Percentiles rank a stretch among this genome's conserved stretches.
Evolutionary conservation across 2,888 invertebrate genomes (phyloP).

Genomic region (Lutraria lutraria): DNA sequence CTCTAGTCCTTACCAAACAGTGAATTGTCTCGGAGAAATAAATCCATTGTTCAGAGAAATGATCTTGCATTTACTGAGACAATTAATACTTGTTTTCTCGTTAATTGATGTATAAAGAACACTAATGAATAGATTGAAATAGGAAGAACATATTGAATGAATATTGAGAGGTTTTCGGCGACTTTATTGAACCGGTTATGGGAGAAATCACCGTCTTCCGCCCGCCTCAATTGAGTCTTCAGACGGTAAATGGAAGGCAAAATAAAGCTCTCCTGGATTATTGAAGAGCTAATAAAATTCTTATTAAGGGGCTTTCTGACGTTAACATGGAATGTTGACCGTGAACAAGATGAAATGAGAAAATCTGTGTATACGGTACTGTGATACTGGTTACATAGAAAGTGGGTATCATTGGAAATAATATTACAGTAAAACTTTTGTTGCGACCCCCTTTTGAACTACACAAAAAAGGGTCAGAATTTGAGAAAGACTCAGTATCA

Average conservation of each 20-base stretch:
- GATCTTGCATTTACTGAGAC: slow-evolving; percentile 59
- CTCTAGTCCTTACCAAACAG: slow-evolving; percentile 3
- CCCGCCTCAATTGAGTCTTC: slow-evolving; percentile 51
- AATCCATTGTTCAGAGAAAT: slow-evolving; percentile 11
- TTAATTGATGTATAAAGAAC: slow-evolving; percentile 61
- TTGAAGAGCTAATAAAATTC: slow-evolving; percentile 49
- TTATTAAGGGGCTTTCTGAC: slow-evolving; percentile 35
- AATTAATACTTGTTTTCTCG: slow-evolving; percentile 43
- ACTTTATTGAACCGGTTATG: slow-evolving; percentile 65
- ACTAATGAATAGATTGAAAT: slow-evolving; percentile 60
- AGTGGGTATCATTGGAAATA: too few species aligned
- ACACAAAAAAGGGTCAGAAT: too few species aligned
- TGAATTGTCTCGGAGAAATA: slow-evolving; percentile 5
- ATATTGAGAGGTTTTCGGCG: slow-evolving; percentile 65
- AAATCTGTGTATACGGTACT: background rate
- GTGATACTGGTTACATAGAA: too few species aligned
- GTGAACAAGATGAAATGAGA: background rate
- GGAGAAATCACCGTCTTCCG: slow-evolving; percentile 63
- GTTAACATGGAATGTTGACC: background rate
- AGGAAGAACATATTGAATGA: slow-evolving; percentile 59
- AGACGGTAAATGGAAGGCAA: slow-evolving; percentile 46
- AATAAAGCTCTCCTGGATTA: slow-evolving; percentile 44
- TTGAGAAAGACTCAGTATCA: too few species aligned
- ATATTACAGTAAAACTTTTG: too few species aligned
- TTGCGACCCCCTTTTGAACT: too few species aligned